These are phyloP conservation scores for Drosophila sp. DNA, from an alignment of 1,140 invertebrate genomes.

Conservation along the genomic window DNA sequence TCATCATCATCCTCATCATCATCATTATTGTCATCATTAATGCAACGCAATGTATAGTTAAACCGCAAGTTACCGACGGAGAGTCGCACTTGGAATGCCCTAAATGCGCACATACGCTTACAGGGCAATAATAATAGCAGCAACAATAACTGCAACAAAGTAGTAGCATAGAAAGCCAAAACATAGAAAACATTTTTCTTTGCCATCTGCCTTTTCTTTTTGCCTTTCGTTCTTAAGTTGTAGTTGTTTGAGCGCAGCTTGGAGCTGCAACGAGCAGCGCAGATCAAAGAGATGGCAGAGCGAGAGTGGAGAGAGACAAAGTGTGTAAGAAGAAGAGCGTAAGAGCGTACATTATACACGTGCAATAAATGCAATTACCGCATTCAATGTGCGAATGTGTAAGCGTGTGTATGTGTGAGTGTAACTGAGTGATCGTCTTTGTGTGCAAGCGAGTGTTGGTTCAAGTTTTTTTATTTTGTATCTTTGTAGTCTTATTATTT, in stretches of 20 bases:
- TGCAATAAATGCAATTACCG: conserved; percentile 80
- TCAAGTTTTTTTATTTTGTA: conserved; percentile 71
- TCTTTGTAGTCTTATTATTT: conserved; percentile 46
- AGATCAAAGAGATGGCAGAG: background rate
- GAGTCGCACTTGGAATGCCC: conserved; percentile 39
- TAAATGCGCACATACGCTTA: conserved; percentile 10
- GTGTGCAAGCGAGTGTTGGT: conserved; percentile 40
- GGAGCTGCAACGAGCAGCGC: background rate
- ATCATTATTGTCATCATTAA: conserved; percentile 32
- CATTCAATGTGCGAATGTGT: conserved; percentile 49
- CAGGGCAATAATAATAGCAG: conserved; percentile 15
- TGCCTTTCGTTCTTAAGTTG: conserved; percentile 24
- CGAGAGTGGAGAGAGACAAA: conserved; percentile 1
- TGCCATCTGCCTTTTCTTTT: background rate
- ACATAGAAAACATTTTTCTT: conserved; percentile 23
- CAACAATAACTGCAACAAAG: conserved; percentile 10
- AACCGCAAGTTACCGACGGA: conserved; percentile 22
- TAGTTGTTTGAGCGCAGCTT: background rate
- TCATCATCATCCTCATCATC: conserved; percentile 21
- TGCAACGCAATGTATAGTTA: conserved; percentile 44
- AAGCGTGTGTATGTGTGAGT: conserved; percentile 15
- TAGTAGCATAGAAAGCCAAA: conserved; percentile 29
- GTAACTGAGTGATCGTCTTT: conserved; percentile 14
- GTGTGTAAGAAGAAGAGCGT: conserved; percentile 5
- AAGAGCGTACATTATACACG: conserved; percentile 54